Conservation (phyloP, 2,113 vertebrate species). For the Pseudorasbora parva region DNA sequence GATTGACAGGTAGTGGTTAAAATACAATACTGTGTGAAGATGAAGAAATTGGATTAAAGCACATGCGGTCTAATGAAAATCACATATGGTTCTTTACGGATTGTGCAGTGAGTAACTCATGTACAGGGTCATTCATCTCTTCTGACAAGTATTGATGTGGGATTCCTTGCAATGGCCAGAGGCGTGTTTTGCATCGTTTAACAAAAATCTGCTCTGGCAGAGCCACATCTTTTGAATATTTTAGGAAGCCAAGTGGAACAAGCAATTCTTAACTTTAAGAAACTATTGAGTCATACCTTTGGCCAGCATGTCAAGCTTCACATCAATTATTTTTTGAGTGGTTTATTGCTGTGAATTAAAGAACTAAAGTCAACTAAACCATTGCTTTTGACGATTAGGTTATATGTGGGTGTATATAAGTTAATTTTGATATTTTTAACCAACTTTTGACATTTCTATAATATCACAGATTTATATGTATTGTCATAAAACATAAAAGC, state of each 20-base stretch:
- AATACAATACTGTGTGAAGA: background rate
- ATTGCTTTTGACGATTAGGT: background rate
- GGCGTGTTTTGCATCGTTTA: constrained; percentile 4
- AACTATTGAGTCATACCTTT: background rate
- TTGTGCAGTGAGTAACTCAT: background rate
- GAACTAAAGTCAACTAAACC: background rate
- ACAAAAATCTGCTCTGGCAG: constrained; percentile 1
- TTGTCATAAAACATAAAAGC: background rate
- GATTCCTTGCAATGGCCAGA: background rate
- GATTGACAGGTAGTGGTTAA: background rate
- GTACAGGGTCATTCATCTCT: constrained; percentile 23
- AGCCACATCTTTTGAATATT: constrained; percentile 31
- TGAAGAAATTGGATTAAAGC: background rate
- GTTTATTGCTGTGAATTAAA: background rate
- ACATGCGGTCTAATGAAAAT: background rate
- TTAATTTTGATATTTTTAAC: background rate
- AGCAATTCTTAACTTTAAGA: background rate
- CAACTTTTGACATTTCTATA: background rate
- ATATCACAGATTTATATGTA: background rate
- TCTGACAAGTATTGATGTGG: constrained; percentile 29
- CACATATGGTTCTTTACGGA: background rate
- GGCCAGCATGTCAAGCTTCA: background rate
- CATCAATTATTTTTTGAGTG: background rate
- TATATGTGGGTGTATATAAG: background rate
- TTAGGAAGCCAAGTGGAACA: background rate